Evolutionary conservation across 2,888 invertebrate genomes (phyloP), one percentile per base, ranked within the genome.

Genomic region (Heteromurus nitidus): DNA sequence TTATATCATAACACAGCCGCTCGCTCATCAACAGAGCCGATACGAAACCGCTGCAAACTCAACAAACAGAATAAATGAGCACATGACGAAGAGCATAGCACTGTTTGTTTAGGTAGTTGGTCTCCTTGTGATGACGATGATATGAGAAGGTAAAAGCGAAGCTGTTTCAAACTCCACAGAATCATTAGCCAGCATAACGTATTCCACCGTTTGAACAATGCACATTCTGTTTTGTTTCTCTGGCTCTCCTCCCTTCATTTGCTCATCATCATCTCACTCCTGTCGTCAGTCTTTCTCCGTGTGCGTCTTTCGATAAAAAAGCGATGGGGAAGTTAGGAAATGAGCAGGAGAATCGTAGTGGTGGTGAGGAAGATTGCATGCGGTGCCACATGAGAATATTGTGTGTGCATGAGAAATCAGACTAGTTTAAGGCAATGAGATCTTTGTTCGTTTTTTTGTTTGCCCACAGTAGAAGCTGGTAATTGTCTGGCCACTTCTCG

Each of bases 41-140:
- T n/a, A n/a, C n/a, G n/a, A n/a, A n/a, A n/a, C n/a, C n/a, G n/a
- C n/a, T n/a, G n/a, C n/a, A n/a, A n/a, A n/a, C n/a, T n/a, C 58
- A 16, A 58, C 58, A 50, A 50, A 50, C 11, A 50, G 36, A 72
- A 72, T 65, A 60, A 68, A 67, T 26, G 67, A 65, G 47, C 80
- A 80, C 73, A 80, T 80, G 80, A 80, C 73, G 80, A 80, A 73
- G 80, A 73, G 80, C n/a, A n/a, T n/a, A n/a, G n/a, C n/a, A n/a
- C n/a, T 80, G 80, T 80, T 80, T 80, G 70, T 70, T 70, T 69
- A 44, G 76, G 28, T 50, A 69, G 62, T 77, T 70, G 77, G 62
- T 53, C 62, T 58, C 64, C 55, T 16, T 22, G 18, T 22, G 30
- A 16, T 64, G 47, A n/a, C 50, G 31, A 11, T 60, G 44, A 18